Evolutionary conservation across 1,140 invertebrate species (phyloP).

Genomic region (Formica selysi): DNA sequence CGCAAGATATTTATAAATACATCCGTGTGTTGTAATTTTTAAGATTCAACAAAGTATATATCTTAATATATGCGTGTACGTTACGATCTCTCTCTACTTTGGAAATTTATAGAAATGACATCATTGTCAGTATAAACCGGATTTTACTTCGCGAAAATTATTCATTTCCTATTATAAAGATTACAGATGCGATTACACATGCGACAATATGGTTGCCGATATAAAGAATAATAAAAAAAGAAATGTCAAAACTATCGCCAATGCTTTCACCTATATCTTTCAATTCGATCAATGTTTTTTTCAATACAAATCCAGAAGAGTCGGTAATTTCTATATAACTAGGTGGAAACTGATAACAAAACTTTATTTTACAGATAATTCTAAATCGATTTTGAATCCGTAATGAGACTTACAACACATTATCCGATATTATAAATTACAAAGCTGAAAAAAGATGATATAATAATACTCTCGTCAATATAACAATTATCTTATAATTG

Average conservation of each 20-base stretch:
- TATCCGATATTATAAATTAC: not conserved
- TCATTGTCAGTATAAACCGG: slow-evolving; percentile 8
- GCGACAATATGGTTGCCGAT: not conserved
- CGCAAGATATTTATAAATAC: not conserved
- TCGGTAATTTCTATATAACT: not conserved
- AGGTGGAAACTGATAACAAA: not conserved
- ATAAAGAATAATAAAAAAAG: not conserved
- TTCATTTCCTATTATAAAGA: slow-evolving; percentile 20
- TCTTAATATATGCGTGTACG: not conserved
- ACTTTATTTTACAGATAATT: not conserved
- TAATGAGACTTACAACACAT: not conserved
- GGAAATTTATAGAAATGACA: slow-evolving; percentile 2
- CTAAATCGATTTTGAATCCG: not conserved
- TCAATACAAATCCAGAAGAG: not conserved
- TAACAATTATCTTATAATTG: not conserved
- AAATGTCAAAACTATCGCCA: not conserved
- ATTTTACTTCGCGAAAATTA: not conserved
- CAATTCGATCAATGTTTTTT: not conserved
- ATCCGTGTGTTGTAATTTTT: not conserved
- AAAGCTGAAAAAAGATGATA: not conserved
- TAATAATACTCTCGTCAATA: slow-evolving; percentile 11
- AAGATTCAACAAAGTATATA: not conserved
- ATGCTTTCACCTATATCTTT: not conserved
- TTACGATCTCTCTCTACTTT: not conserved
- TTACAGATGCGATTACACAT: not conserved